Evolutionary conservation across 2,888 invertebrate species (phyloP), one percentile per base, ranked within the genome.

Genomic region (Bombyx huttoni): DNA sequence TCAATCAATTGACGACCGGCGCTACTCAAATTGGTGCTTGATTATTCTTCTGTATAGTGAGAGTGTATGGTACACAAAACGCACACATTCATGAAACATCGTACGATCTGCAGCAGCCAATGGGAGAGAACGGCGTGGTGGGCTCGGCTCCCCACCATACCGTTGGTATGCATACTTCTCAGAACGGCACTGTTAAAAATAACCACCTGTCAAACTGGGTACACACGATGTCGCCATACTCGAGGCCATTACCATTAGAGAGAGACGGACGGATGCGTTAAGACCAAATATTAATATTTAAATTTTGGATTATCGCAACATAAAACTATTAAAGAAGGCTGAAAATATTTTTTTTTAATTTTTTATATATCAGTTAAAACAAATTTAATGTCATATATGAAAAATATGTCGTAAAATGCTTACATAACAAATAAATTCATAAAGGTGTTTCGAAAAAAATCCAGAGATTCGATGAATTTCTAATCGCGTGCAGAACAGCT

Each of bases 141-240:
- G 89, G 89, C 89, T 87, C 82, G 89, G 63, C 88, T 74, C 81
- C 85, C 87, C 85, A 79, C 84, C 72, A 78, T 60, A 64, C 56
- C 74, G 62, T 68, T 61, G 85, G 87, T 82, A 86, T 86, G 86
- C 73, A 73, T 73, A 68, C 66, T 75, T 79, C 76, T 78, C 68
- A 78, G 80, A 85, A 78, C 75, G 77, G 78, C 80, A 77, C 77
- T 77, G 83, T 75, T 86, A 85, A 83, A 86, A 87, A 85, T 87
- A 86, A 85, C 85, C 73, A 78, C 85, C 76, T 79, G 83, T 80
- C 78, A 70, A 73, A 73, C 78, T 69, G 64, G 77, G 70, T 73
- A 69, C 72, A 73, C 69, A 73, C 64, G 73, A 66, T 64, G 65
- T 65, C 68, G 64, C 68, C 68, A 69, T 70, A 70, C 70, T 70